Evolutionary conservation across 1,140 invertebrate species (phyloP).

Genomic region (Drosophila eugracilis): DNA sequence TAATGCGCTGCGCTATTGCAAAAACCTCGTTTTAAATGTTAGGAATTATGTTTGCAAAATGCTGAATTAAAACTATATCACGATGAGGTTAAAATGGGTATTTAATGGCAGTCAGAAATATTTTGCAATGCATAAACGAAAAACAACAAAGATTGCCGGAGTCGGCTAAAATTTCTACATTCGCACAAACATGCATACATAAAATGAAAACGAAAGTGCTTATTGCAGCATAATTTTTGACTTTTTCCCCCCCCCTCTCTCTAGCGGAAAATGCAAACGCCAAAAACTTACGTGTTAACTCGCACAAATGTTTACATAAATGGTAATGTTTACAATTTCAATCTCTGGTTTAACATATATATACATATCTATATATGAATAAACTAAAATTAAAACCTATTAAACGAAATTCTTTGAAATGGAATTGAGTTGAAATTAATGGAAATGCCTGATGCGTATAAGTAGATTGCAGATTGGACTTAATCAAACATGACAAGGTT

Average conservation of each 20-base stretch:
- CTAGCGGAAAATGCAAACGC: background rate
- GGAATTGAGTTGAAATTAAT: background rate
- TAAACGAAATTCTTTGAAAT: background rate
- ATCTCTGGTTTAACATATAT: background rate
- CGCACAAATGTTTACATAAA: background rate
- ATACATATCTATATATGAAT: background rate
- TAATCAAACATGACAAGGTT: conserved; percentile 3
- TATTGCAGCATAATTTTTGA: background rate
- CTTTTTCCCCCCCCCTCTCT: background rate
- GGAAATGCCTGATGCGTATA: no score
- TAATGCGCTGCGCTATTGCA: no score
- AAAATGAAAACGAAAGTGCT: conserved; percentile 11
- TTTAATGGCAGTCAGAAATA: background rate
- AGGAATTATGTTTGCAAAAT: no score
- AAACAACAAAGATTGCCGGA: conserved; percentile 4
- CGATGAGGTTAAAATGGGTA: background rate
- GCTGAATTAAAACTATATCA: background rate
- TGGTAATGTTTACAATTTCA: conserved; percentile 5
- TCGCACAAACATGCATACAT: background rate
- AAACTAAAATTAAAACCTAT: conserved; percentile 7
- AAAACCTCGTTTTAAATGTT: no score
- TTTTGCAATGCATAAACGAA: background rate
- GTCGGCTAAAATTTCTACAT: conserved; percentile 12
- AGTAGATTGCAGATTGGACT: background rate
- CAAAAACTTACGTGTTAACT: conserved; percentile 11